Base-by-base conservation (phyloP, 2,888 invertebrate genomes). In the Zeuzera pyrina region DNA sequence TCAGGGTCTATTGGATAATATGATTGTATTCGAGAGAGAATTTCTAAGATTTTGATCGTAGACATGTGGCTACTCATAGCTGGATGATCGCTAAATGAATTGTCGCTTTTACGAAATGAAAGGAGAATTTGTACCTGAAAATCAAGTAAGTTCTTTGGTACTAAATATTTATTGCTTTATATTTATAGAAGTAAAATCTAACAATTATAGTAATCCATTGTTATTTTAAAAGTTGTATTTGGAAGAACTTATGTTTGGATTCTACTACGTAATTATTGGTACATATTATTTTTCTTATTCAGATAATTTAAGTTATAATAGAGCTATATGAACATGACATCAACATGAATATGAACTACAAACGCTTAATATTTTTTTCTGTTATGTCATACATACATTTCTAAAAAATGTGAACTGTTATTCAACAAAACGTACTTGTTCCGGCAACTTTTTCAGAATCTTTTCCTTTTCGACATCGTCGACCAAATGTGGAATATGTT, bases 61-160 rank as follows among this genome's bases (percentile, higher is more conserved):
- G 85, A 84, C 36, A 85, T 62, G 42, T 88, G 88, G 43, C 88
- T 88, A 35, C 85, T 86, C 52, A 88, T 76, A 46, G 85, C 85
- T 38, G 86, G 88, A 39, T 89, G 89, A 35, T 89, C 89, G 34
- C 89, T 88, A 57, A 89, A 89, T 0, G 88, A 89, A 43, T 87
- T 87, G 55, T 89, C 89, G n/a, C 65, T 78, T 55, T 87, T 88
- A 5, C 87, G 78, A 62, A 88, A 89, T 0, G 87, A 85, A 1
- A 89, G 62, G 3, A 89, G 74, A 1, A 86, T 73, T 72, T 89
- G 88, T 2, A 88, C 85, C 86, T 87, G 68, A 13, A 74, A 61
- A 25, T n/a, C n/a, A n/a, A n/a, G n/a, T n/a, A n/a, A n/a, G n/a
- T n/a, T n/a, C n/a, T n/a, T n/a, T n/a, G n/a, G n/a, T n/a, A n/a